phyloP scores from a whole-genome alignment of 2,797 vertebrate species.

The Cynodonichthys magdalenae region DNA sequence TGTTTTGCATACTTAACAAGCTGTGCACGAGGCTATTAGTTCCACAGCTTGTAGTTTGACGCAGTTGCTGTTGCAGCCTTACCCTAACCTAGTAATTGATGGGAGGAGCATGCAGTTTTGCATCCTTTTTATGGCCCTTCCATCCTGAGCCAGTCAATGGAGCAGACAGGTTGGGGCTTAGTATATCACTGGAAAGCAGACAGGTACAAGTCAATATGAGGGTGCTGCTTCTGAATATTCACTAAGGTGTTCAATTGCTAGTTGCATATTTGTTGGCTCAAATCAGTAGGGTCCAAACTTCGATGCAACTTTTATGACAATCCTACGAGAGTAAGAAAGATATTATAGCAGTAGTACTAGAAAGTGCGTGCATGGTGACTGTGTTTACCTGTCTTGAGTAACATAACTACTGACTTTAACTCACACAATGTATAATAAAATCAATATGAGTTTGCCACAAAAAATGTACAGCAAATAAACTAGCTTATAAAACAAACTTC shows the following conservation, averaged over 20 bases:
- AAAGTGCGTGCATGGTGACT: neutral
- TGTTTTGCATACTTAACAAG: constrained; percentile 59
- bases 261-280: constrained; percentile 59
- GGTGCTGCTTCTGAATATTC: constrained; percentile 73
- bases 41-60: constrained; percentile 5
- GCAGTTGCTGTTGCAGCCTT: constrained; percentile 35
- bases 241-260: constrained; percentile 43
- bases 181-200: constrained; percentile 67
- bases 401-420: constrained; percentile 45
- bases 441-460: constrained; percentile 35
- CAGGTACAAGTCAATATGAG: constrained; percentile 71
- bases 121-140: constrained; percentile 73
- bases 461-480: constrained; percentile 58
- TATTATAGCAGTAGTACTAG: no score
- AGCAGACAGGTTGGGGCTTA: constrained; percentile 71
- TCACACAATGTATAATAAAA: constrained; percentile 39
- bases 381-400: constrained; percentile 27
- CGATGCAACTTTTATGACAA: constrained; percentile 22
- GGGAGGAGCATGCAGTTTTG: constrained; percentile 75
- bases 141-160: constrained; percentile 74
- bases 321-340: constrained; percentile 7
- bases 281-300: constrained; percentile 26
- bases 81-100: constrained; percentile 73
- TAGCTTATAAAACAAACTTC: constrained; percentile 58
- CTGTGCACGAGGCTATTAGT: constrained; percentile 25